These are phyloP conservation scores for Rhamnusium bicolor DNA, from an alignment of 2,888 invertebrate genomes.

Conservation along the genomic window DNA sequence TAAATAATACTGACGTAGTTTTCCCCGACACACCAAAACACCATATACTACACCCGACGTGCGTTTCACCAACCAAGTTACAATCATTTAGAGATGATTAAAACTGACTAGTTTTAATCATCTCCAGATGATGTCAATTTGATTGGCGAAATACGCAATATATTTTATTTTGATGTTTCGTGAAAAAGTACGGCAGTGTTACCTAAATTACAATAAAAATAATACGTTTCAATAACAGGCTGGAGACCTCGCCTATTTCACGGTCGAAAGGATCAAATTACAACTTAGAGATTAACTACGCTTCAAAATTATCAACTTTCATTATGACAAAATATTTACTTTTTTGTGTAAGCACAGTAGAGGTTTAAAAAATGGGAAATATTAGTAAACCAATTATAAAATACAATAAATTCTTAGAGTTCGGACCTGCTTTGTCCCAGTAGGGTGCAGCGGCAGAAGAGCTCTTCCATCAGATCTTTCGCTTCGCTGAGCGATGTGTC, in stretches of 20 bases:
- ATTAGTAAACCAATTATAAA: not conserved
- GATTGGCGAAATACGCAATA: too few relatives aligned
- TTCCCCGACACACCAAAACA: too few relatives aligned
- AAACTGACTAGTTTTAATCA: too few relatives aligned
- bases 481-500: conserved; percentile 66
- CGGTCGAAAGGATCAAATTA: not conserved
- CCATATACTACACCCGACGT: too few relatives aligned
- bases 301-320: not conserved
- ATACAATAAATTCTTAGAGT: conserved; percentile 31
- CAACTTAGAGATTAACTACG: not conserved
- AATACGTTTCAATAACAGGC: not conserved
- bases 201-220: not conserved
- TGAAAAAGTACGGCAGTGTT: too few relatives aligned
- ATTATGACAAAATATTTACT: not conserved
- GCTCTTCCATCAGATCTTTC: conserved; percentile 66
- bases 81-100: too few relatives aligned
- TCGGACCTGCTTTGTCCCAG: conserved; percentile 57
- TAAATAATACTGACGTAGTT: too few relatives aligned
- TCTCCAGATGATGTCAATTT: too few relatives aligned
- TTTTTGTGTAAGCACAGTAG: not conserved
- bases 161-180: too few relatives aligned
- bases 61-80: too few relatives aligned
- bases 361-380: not conserved
- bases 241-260: not conserved
- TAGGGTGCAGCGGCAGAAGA: conserved; percentile 59